These are phyloP conservation scores for Neodiprion fabricii DNA, from an alignment of 1,140 invertebrate species.

Conservation along the genomic window DNA sequence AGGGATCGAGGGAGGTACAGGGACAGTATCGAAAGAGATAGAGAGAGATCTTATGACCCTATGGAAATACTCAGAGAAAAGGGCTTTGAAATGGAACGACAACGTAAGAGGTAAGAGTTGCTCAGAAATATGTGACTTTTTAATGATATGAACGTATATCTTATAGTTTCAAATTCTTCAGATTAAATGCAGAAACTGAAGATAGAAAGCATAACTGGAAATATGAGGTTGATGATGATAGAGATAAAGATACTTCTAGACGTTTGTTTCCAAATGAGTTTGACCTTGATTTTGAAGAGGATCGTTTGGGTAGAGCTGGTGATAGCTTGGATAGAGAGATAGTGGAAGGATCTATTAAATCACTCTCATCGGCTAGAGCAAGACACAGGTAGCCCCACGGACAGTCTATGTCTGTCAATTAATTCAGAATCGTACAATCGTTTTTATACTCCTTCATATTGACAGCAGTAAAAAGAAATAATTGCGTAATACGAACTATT, in stretches of 20 bases:
- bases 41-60: slow-evolving; percentile 48
- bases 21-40: slow-evolving; percentile 38
- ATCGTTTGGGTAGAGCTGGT: slow-evolving; percentile 36
- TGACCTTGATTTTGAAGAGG: slow-evolving; percentile 42
- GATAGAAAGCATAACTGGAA: slow-evolving; percentile 30
- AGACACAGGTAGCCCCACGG: slow-evolving; percentile 30
- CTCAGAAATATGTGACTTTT: slow-evolving; percentile 31
- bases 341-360: slow-evolving; percentile 34
- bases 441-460: too few species aligned
- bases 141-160: slow-evolving; percentile 7
- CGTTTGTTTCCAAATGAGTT: slow-evolving; percentile 21
- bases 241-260: slow-evolving; percentile 37
- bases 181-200: slow-evolving; percentile 39
- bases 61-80: slow-evolving; percentile 52
- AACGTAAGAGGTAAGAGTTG: slow-evolving; percentile 18
- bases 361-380: slow-evolving; percentile 22
- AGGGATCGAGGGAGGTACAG: slow-evolving; percentile 40
- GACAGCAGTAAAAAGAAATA: too few species aligned
- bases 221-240: slow-evolving; percentile 36
- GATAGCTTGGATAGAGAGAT: slow-evolving; percentile 47
- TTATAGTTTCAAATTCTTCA: slow-evolving; percentile 19
- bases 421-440: not conserved
- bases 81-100: slow-evolving; percentile 41
- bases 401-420: slow-evolving; percentile 17
- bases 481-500: too few species aligned